phyloP scores from a whole-genome alignment of 2,797 vertebrate species.

The Acipenser transmontanus region DNA sequence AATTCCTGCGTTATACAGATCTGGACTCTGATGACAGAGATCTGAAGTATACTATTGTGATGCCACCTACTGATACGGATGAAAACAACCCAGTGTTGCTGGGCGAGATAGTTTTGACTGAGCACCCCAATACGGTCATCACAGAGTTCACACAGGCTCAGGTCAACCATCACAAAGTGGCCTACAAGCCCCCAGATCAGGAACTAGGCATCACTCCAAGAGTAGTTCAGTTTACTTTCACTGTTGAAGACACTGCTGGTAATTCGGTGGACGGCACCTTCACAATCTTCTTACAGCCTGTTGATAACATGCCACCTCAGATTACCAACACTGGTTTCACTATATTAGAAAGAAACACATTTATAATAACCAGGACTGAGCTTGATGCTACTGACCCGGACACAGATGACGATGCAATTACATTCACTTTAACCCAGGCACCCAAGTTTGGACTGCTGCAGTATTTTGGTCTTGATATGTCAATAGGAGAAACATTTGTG shows the following conservation, averaged over 20 bases:
- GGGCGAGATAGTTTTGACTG: slow-evolving; percentile 70
- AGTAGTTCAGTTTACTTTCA: slow-evolving; percentile 76
- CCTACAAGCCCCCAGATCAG: slow-evolving; percentile 72
- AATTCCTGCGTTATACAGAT: slow-evolving; percentile 68
- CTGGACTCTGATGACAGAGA: slow-evolving; percentile 76
- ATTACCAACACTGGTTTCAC: slow-evolving; percentile 76
- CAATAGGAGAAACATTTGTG: slow-evolving; percentile 66
- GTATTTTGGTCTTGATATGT: slow-evolving; percentile 62
- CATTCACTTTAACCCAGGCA: slow-evolving; percentile 64
- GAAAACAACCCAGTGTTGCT: slow-evolving; percentile 65
- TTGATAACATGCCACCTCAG: slow-evolving; percentile 73
- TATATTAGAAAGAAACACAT: slow-evolving; percentile 60
- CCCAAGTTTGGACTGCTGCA: slow-evolving; percentile 61
- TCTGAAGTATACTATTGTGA: slow-evolving; percentile 69
- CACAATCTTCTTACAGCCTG: slow-evolving; percentile 76
- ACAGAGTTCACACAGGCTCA: slow-evolving; percentile 78
- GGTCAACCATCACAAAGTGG: slow-evolving; percentile 78
- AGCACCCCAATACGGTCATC: slow-evolving; percentile 57
- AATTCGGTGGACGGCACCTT: slow-evolving; percentile 71
- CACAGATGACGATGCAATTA: slow-evolving; percentile 66
- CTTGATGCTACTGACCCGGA: slow-evolving; percentile 72
- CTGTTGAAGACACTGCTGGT: slow-evolving; percentile 71
- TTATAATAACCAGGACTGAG: slow-evolving; percentile 66
- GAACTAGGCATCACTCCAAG: slow-evolving; percentile 72
- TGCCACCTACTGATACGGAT: slow-evolving; percentile 68